phyloP scores from a whole-genome alignment of 1,140 invertebrate genomes.

The Rhyacophila brunnea region DNA sequence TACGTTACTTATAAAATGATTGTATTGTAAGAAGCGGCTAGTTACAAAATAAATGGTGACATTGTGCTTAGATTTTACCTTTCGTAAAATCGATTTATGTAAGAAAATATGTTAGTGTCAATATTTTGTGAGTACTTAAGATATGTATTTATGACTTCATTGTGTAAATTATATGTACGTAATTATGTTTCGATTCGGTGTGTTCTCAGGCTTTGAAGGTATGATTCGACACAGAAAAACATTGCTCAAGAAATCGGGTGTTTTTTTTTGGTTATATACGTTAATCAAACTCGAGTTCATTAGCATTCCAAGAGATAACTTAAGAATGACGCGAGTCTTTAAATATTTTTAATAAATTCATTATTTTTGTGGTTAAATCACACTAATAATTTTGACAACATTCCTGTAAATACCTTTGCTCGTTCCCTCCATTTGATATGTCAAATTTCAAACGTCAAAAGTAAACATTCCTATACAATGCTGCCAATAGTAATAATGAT shows the following conservation, averaged over 20 bases:
- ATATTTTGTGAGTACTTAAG: conserved; percentile 33
- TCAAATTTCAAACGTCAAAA: no score
- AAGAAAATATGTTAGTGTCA: conserved; percentile 23
- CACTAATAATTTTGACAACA: neutral
- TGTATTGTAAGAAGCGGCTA: conserved; percentile 5
- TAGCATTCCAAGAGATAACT: neutral
- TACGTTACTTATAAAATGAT: neutral
- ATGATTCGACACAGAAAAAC: conserved; percentile 2
- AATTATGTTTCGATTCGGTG: conserved; percentile 14
- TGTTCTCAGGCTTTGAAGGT: conserved; percentile 30
- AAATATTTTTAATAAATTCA: neutral
- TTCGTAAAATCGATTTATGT: conserved; percentile 16
- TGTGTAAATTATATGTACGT: conserved; percentile 22
- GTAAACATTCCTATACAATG: no score
- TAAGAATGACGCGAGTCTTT: neutral
- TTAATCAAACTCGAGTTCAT: neutral
- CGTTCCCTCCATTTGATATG: no score
- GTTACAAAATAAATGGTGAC: conserved; percentile 9
- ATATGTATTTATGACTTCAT: conserved; percentile 31
- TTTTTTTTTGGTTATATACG: neutral
- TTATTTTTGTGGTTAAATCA: neutral
- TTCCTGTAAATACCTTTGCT: no score
- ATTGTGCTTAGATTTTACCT: conserved; percentile 18
- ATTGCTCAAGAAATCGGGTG: no score
- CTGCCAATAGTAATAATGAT: no score